These are phyloP conservation scores for Pelecanoides urinatrix DNA, from an alignment of 2,113 vertebrate genomes.

Conservation along the genomic window DNA sequence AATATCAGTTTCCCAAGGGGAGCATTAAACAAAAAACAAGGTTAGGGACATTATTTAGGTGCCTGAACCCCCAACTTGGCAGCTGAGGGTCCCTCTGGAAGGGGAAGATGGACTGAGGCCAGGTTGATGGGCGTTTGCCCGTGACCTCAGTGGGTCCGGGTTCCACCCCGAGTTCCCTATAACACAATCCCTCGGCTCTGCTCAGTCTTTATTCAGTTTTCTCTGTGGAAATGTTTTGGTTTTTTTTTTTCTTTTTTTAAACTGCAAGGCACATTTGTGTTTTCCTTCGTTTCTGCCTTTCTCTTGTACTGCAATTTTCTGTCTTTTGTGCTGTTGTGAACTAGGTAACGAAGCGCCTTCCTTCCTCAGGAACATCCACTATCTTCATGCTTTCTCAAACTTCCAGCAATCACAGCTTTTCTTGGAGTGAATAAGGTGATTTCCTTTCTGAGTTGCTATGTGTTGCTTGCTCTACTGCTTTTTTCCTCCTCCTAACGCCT, in stretches of 20 bases:
- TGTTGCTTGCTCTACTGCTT: conserved; percentile 56
- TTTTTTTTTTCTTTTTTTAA: not conserved
- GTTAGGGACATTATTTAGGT: not conserved
- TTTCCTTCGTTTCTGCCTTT: conserved; percentile 71
- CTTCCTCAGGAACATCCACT: conserved; percentile 97
- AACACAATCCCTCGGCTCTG: not conserved
- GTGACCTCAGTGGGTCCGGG: not conserved
- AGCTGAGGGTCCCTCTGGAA: not conserved
- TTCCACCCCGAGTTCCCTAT: not conserved
- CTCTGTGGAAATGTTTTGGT: conserved; percentile 43
- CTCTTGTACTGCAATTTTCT: conserved; percentile 74
- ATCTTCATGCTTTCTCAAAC: conserved; percentile 99
- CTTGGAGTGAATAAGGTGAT: conserved; percentile 99
- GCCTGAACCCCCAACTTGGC: not conserved
- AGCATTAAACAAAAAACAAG: not conserved
- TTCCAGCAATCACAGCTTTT: conserved; percentile 98
- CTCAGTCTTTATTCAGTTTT: conserved; percentile 54
- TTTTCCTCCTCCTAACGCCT: conserved; percentile 22
- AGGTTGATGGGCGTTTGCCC: not conserved
- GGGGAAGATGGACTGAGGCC: not conserved
- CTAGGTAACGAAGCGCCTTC: conserved; percentile 95
- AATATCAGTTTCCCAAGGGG: not conserved
- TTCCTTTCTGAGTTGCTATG: conserved; percentile 72
- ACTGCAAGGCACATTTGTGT: conserved; percentile 61
- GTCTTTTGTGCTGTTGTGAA: conserved; percentile 79